phyloP scores from a whole-genome alignment of 1,140 invertebrate species.

The Caenorhabditis remanei region DNA sequence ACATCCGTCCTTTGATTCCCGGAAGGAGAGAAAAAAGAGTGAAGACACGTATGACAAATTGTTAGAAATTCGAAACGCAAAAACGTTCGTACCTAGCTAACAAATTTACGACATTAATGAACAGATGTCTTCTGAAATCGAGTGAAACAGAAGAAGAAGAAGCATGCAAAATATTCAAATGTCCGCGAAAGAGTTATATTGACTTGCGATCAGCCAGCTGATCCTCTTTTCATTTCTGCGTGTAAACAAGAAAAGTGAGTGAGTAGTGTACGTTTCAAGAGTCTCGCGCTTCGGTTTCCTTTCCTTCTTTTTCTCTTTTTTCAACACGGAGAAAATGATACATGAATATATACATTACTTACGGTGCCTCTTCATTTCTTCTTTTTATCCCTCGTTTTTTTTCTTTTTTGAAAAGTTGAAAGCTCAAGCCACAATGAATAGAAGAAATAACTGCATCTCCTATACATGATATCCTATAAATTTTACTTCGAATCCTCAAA shows the following conservation, averaged over 20 bases:
- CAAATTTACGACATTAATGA: constrained; percentile 27
- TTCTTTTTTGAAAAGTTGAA: not conserved
- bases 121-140: not conserved
- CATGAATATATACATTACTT: not conserved
- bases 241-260: constrained; percentile 51
- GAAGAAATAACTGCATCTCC: too few relatives aligned
- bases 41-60: constrained; percentile 12
- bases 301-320: not conserved
- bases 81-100: constrained; percentile 8
- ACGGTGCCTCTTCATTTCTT: too few relatives aligned
- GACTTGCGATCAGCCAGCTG: constrained; percentile 54
- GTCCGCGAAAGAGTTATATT: constrained; percentile 33
- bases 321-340: not conserved
- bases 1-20: constrained; percentile 24
- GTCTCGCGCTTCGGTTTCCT: constrained; percentile 17
- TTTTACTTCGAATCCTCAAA: too few relatives aligned
- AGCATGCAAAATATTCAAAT: constrained; percentile 26
- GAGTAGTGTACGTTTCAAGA: constrained; percentile 55
- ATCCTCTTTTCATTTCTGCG: constrained; percentile 23
- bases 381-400: not conserved
- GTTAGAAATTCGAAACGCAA: not conserved
- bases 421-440: too few relatives aligned
- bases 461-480: too few relatives aligned
- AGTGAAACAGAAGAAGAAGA: not conserved
- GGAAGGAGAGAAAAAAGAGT: not conserved